Evolutionary conservation across 1,140 invertebrate genomes (phyloP), one percentile per base, ranked within the genome.

Genomic region (Drosophila willistoni): DNA sequence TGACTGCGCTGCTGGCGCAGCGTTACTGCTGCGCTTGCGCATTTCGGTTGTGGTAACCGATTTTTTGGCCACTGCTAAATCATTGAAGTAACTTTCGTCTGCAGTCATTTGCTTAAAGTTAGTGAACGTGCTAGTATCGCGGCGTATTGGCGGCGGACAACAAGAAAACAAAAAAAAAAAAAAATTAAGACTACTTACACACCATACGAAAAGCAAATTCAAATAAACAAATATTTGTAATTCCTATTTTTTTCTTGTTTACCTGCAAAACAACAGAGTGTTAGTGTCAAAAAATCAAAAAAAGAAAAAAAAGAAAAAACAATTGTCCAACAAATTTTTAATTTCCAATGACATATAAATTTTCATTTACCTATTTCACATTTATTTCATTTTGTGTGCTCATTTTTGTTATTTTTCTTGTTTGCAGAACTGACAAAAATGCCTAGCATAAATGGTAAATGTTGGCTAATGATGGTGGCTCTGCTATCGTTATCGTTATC

Each of bases 31-130:
- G 69, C 77, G 70, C 69, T 77, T 73, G 57, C 60, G 64, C 73
- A 42, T 64, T 64, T 34, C 29, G 33, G 64, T 55, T 56, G 56
- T 77, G 62, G 89, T 90, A 91, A 91, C 71, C 90, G 78, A 90
- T 87, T 91, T 86, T 86, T 91, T 91, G 90, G 90, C 86, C 90
- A 91, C 90, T 91, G 90, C 90, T 91, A 91, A 91, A 91, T 91
- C 90, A 90, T 77, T 83, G 86, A 87, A 90, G 90, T 85, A 85
- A 90, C 85, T 90, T 90, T 89, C 83, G 90, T 91, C 90, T 91
- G 90, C 86, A 91, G 85, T 91, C 90, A 91, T 91, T 91, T 91
- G 90, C 90, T 91, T 91, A 91, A 89, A 91, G 90, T 91, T 91
- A 91, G 90, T 91, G 90, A 91, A 91, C 90, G 90, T 78, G 90